phyloP scores from a whole-genome alignment of 2,797 vertebrate species.

The Stomatorhinus walkeri region DNA sequence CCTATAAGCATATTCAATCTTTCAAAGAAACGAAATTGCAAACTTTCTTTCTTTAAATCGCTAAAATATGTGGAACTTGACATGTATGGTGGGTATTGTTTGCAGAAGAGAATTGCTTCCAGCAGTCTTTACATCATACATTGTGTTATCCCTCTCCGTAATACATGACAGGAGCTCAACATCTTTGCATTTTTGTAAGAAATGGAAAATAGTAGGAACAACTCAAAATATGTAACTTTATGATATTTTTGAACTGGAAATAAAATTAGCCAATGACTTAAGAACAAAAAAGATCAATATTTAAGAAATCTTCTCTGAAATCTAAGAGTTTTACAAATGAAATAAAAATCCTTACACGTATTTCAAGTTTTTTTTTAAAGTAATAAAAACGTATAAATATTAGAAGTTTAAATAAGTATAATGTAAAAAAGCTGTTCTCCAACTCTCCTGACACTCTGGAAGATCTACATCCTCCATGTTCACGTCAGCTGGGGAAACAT shows the following conservation, averaged over 20 bases:
- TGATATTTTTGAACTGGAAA: constrained; percentile 30
- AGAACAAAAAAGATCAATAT: not conserved
- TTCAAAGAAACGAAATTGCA: not conserved
- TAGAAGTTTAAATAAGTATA: not conserved
- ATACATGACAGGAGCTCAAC: constrained; percentile 53
- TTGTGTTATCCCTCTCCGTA: constrained; percentile 48
- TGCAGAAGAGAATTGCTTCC: constrained; percentile 24
- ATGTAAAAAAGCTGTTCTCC: not conserved
- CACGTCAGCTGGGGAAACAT: constrained; percentile 28
- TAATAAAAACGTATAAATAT: not conserved
- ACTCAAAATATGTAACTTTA: constrained; percentile 43
- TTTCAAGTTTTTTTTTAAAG: not conserved
- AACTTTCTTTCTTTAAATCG: not conserved
- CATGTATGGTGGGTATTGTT: not conserved
- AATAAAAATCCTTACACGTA: not conserved
- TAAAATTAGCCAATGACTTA: not conserved
- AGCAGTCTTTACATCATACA: constrained; percentile 24
- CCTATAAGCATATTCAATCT: not conserved
- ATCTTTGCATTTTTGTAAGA: constrained; percentile 48
- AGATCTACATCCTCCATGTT: constrained; percentile 34
- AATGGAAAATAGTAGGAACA: constrained; percentile 42
- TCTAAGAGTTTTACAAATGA: not conserved
- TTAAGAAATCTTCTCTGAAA: not conserved
- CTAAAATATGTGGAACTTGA: not conserved
- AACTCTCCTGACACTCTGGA: constrained; percentile 2